A percentile compares a stretch with the other conserved stretches of the same genome.
These are phyloP conservation scores for Barypeithes pellucidus DNA, from an alignment of 2,888 invertebrate genomes.

Conservation along the genomic window DNA sequence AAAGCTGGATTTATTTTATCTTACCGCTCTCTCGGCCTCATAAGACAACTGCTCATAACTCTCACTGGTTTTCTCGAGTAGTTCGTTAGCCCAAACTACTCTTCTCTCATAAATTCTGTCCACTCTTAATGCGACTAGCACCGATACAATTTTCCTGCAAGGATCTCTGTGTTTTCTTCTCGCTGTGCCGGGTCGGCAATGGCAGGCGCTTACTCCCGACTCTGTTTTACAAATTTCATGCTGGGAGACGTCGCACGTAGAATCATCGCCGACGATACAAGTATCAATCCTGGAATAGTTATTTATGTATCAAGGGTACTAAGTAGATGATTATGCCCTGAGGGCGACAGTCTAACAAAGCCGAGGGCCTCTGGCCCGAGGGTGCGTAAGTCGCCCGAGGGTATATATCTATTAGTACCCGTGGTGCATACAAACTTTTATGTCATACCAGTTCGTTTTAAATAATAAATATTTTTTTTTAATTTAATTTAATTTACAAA, in stretches of 20 bases:
- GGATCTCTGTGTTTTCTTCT: slow-evolving; percentile 83
- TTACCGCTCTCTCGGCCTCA: slow-evolving; percentile 90
- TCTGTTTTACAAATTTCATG: slow-evolving; percentile 92
- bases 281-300: slow-evolving; percentile 88
- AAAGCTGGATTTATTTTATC: too few relatives aligned
- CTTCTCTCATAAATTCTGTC: slow-evolving; percentile 87
- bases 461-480: too few relatives aligned
- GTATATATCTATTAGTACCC: too few relatives aligned
- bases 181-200: slow-evolving; percentile 86
- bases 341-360: too few relatives aligned
- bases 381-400: too few relatives aligned
- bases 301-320: too few relatives aligned
- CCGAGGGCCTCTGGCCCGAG: too few relatives aligned
- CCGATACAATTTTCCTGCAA: slow-evolving; percentile 84
- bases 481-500: too few relatives aligned
- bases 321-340: too few relatives aligned
- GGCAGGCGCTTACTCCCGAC: slow-evolving; percentile 90
- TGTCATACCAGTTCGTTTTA: too few relatives aligned
- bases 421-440: too few relatives aligned
- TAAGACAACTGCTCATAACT: slow-evolving; percentile 87
- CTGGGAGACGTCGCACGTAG: slow-evolving; percentile 90
- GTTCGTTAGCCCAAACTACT: slow-evolving; percentile 84
- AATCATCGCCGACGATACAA: slow-evolving; percentile 93
- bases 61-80: slow-evolving; percentile 84
- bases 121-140: slow-evolving; percentile 85